Evolutionary conservation across 2,888 invertebrate species (phyloP), one percentile per base, ranked within the genome.

Genomic region (Pyralis farinalis): DNA sequence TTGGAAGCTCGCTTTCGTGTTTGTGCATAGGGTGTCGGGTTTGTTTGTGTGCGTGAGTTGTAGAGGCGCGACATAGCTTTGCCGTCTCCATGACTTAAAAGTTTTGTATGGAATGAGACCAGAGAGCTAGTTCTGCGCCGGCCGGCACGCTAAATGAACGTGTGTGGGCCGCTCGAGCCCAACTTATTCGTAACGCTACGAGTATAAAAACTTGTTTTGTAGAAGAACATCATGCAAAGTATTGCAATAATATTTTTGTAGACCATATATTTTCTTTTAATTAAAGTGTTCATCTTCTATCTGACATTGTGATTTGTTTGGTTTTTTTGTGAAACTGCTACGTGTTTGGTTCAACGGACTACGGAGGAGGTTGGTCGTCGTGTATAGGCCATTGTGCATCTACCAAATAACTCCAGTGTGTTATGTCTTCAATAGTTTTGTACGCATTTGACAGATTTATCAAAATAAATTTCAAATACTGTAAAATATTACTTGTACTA

Each of bases 11-110:
- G 79, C 80, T 68, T 64, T 79, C 71, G 88, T 87, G 85, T 86
- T 83, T 80, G 87, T 87, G 86, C 78, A 79, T 83, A 81, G 87
- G 88, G 86, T 85, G 83, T 83, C 63, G 71, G 55, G 58, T 49
- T 51, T 59, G 63, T 59, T 49, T 71, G 86, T 85, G 84, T 88
- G 87, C 71, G 85, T 83, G 78, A 77, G 75, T 83, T 81, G 85
- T 85, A 86, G 84, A 85, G 85, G 86, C 87, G 84, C 87, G 85
- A 87, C 83, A 87, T 86, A 87, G 88, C 88, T 86, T 84, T 85
- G 85, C 88, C 86, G 87, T 87, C 86, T 87, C 88, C 82, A 82
- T 85, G 87, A 84, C 87, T 88, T 86, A 86, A 88, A 88, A 87
- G 84, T 87, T 88, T 87, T 81, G 86, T 79, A 72, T 71, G 73